Conservation (phyloP, 2,797 vertebrate species). For the Huso huso region DNA sequence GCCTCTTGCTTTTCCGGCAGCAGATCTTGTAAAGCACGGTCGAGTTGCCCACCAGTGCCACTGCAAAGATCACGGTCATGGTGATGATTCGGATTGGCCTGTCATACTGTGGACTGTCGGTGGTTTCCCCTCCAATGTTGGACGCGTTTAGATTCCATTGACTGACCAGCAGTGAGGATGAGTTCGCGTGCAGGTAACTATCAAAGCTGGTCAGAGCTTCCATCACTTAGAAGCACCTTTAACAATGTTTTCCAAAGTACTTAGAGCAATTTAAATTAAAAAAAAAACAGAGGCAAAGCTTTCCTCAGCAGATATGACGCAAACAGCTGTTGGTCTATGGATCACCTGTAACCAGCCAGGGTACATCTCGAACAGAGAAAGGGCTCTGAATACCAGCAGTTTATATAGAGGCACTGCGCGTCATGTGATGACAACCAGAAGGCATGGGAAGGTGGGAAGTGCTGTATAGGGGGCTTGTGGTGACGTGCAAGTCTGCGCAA, state of each 20-base stretch:
- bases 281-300: too few species aligned
- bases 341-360: too few species aligned
- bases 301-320: too few species aligned
- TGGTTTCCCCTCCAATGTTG: background rate
- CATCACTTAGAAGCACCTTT: slow-evolving; percentile 13
- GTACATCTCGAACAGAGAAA: too few species aligned
- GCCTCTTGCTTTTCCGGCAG: slow-evolving; percentile 12
- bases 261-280: too few species aligned
- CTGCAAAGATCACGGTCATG: slow-evolving; percentile 19
- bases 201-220: slow-evolving; percentile 12
- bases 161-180: background rate
- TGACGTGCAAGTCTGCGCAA: background rate
- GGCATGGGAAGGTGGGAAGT: background rate
- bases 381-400: background rate
- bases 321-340: too few species aligned
- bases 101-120: slow-evolving; percentile 13
- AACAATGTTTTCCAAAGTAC: too few species aligned
- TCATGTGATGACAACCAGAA: background rate
- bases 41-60: slow-evolving; percentile 31
- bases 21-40: slow-evolving; percentile 28
- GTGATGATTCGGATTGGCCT: slow-evolving; percentile 14
- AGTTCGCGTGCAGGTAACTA: slow-evolving; percentile 4
- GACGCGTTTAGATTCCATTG: slow-evolving; percentile 3
- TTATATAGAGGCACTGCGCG: background rate
- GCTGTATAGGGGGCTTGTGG: background rate